Base-by-base conservation (phyloP, 1,140 invertebrate species). In the Leucophenga varia region DNA sequence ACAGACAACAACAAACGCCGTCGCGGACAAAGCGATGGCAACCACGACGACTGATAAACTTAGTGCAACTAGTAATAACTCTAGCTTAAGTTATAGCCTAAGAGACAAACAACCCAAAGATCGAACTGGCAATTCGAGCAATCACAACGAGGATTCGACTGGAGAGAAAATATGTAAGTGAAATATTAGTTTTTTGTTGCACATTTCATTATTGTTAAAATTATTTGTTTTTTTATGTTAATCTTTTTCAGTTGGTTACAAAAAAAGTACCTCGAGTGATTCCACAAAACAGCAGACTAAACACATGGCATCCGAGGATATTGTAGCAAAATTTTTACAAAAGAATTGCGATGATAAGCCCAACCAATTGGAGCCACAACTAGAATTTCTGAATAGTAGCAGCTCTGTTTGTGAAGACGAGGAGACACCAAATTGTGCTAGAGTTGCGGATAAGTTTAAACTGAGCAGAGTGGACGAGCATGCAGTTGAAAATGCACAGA, bases 1-100 rank as follows among this genome's bases (percentile, higher is more conserved):
- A n/a, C n/a, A n/a, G n/a, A n/a, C n/a, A 51, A 52, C 47, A 32
- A 53, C 48, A 37, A 36, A 32, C 32, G 54, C 47, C 34, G 54
- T 57, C 17, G 31, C 13, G 43, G 43, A 51, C 20, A 51, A 47
- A 41, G 31, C 47, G n/a, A n/a, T n/a, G 43, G 44, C 52, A 47
- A 41, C 48, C 39, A 48, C 53, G 52, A 65, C 39, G 63, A 67
- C 63, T 67, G 63, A 67, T 67, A 67, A 57, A 54, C 55, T 63
- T 67, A 67, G 63, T 65, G 63, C 63, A 67, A 57, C 63, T 67
- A 67, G 53, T 59, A 67, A 63, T 67, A 67, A 63, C 61, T 55
- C 56, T 67, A 67, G 51, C 56, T 34, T 67, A 67, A 67, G 63
- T 67, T 63, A 43, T 67, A 67, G 48, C 43, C 46, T 67, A 63